Base-by-base conservation (phyloP, 92 coral and sea anemone genomes). In the Epizoanthus rinbou region DNA sequence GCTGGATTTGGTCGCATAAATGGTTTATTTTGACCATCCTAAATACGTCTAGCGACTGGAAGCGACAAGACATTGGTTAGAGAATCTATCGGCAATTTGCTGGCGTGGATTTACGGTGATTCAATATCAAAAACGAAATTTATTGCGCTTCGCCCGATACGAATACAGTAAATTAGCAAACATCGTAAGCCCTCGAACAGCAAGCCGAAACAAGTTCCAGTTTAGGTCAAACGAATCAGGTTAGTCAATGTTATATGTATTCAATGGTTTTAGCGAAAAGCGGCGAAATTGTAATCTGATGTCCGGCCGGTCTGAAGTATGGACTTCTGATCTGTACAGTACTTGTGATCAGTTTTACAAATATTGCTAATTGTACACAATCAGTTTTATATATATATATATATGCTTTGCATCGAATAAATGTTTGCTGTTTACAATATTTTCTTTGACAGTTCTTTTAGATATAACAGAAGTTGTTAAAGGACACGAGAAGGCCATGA, bases 91-190 rank as follows among this genome's bases (percentile, higher is more conserved):
- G 67, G 67, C 67, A 17, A 62, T 62, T 0, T 62, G 67, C 67
- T 62, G 67, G 67, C 67, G 67, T 62, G 67, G 67, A 62, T 14
- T 62, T 5, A 14, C 23, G 67, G 67, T 62, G 67, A 62, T 62
- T 62, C 9, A 0, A 62, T 62, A 0, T 62, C 24, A 62, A 62
- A 2, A 62, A 62, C 24, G 67, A 8, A 62, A 62, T 62, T 62
- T 62, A 62, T 62, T 5, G 67, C 67, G 67, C 67, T 62, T 62
- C 67, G 66, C 66, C 66, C 0, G 66, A 60, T 60, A 1, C 66
- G 66, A 60, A 60, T 60, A 60, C 2, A 60, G 66, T 60, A 60
- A 60, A 60, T 60, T 60, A 60, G 66, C 66, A 60, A 60, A 60
- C 66, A 60, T 60, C 6, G 66, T 60, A 60, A 60, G 66, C 19